Base-by-base conservation (phyloP, 2,113 vertebrate species). In the Acanthochromis polyacanthus region DNA sequence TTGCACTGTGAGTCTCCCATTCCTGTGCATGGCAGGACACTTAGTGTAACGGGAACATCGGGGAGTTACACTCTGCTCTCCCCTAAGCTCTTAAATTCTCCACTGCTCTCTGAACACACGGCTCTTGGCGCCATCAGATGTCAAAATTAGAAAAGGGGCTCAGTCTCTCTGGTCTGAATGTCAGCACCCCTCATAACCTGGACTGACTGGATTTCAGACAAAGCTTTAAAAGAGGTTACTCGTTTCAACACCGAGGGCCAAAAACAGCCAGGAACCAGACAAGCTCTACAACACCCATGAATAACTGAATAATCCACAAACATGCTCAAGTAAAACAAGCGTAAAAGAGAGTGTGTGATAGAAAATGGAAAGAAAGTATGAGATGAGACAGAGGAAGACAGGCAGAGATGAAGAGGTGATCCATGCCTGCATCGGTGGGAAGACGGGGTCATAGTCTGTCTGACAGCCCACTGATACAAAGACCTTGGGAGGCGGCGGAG, bases 391-490 rank as follows among this genome's bases (percentile, higher is more conserved):
- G 59, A 72, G 30, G 51, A 63, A 22, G 55, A 70, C 12, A 55
- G 5, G 46, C 52, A 52, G 25, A 73, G 32, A 61, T 45, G 59
- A 72, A 65, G 62, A 73, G 57, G 22, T 52, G 76, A 75, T 75
- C 80, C 95, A 81, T 97, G 97, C 96, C 96, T 97, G 95, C 84
- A 95, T 70, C 20, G 93, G 90, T 80, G 91, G 93, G 83, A 95
- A 96, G 92, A 95, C 78, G 22, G 92, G 89, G 56, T 95, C 95
- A n/a, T 95, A 95, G 19, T 96, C 96, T 0, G 97, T 98, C 92
- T 98, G 97, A 91, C 96, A 97, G 83, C 94, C 95, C 92, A 97
- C 94, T 75, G 97, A 97, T 86, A 96, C 91, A 85, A 94, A 81
- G 36, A 91, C 80, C 86, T 91, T 95, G 62, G 93, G 82, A 28